Base-by-base conservation (phyloP, 2,888 invertebrate species). In the Tachina fera region DNA sequence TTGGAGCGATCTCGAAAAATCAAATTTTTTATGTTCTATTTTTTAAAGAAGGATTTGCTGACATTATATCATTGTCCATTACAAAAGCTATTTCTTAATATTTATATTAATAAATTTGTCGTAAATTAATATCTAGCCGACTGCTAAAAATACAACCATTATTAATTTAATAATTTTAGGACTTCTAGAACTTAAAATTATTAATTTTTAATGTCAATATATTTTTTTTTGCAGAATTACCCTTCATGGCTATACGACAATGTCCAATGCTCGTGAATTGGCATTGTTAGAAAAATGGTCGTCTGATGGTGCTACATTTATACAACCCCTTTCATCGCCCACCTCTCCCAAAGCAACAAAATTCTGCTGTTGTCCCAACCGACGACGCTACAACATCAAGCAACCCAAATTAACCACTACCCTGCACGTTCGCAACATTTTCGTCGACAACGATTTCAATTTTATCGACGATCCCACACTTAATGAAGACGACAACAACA, bases 191-290 rank as follows among this genome's bases (percentile, higher is more conserved):
- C 6, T 6, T 31, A 22, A 65, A 47, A n/a, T 47, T 11, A 65
- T 47, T 1, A 31, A 45, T 19, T 63, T 19, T 49, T 39, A 45
- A 70, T 51, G 31, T 56, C 0, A n/a, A n/a, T 70, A 1, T 31
- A 14, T 68, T 31, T 0, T 14, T 13, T 75, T 51, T 89, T 90
- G 9, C 89, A 92, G 91, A 92, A 91, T 90, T 86, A 88, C 88
- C 88, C 90, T 92, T 88, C 89, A 92, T 92, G 92, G 92, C 90
- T 89, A 89, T 89, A 89, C 89, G 86, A 90, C 90, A 90, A 92
- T 92, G 92, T 90, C 91, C 88, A 91, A 90, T 90, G 89, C 90
- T 90, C 91, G 91, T 85, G 92, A 92, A 90, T 88, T 92, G 91
- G 90, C 92, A 89, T 90, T 91, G 89, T 89, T 90, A 87, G 90